Conservation (phyloP, 1,140 invertebrate genomes). For the Diorhabda carinulata region DNA sequence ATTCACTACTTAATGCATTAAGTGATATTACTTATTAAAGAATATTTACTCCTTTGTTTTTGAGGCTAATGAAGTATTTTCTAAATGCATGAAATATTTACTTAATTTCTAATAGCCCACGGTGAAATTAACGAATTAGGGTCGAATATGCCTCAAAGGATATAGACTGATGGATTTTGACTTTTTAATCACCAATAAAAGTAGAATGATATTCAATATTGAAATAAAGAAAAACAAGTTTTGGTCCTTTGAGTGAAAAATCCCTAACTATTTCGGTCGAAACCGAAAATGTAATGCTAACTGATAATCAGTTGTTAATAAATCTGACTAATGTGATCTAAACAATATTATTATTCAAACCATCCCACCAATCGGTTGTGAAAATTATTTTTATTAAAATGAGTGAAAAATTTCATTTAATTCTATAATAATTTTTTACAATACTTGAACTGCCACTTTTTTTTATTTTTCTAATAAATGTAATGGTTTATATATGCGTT, state of each 20-base stretch:
- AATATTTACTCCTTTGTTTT: not conserved
- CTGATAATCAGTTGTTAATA: constrained; percentile 41
- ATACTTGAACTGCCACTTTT: too few species aligned
- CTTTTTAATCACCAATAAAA: constrained; percentile 3
- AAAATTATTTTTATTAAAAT: too few species aligned
- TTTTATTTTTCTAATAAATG: too few species aligned
- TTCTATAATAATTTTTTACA: too few species aligned
- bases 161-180: not conserved
- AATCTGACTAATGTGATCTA: constrained; percentile 36
- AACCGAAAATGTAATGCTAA: constrained; percentile 28
- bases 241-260: constrained; percentile 2
- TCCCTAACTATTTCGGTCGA: constrained; percentile 7
- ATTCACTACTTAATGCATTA: too few species aligned
- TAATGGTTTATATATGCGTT: too few species aligned
- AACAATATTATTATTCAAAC: constrained; percentile 5
- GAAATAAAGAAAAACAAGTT: not conserved
- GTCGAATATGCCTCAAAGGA: not conserved
- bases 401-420: too few species aligned
- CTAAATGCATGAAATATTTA: not conserved
- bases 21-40: too few species aligned
- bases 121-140: too few species aligned
- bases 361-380: too few species aligned
- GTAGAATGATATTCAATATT: not conserved
- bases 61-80: not conserved
- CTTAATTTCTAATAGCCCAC: too few species aligned